These are phyloP conservation scores for Rhabdomys dilectus DNA, from an alignment of 2,113 vertebrate genomes.

Conservation along the genomic window DNA sequence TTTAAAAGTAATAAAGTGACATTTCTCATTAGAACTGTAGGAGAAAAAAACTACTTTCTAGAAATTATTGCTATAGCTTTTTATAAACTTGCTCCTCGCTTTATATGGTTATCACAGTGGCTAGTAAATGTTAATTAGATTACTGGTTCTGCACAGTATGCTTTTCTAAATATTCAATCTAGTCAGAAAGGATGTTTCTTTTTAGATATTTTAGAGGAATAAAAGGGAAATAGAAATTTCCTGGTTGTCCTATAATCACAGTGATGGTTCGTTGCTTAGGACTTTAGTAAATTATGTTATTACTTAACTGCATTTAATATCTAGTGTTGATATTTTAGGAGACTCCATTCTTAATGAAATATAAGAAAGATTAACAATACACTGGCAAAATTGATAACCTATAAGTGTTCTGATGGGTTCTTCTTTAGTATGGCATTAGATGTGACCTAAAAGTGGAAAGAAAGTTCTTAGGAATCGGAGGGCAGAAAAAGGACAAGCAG, in stretches of 20 bases:
- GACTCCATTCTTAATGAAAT: constrained; percentile 56
- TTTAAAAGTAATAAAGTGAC: constrained; percentile 71
- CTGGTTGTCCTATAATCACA: neutral
- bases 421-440: constrained; percentile 47
- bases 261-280: constrained; percentile 37
- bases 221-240: constrained; percentile 7
- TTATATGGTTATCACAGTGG: constrained; percentile 59
- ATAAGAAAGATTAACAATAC: constrained; percentile 22
- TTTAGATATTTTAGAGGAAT: constrained; percentile 48
- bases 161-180: constrained; percentile 59
- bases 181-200: constrained; percentile 55
- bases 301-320: constrained; percentile 52
- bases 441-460: neutral
- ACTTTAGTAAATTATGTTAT: constrained; percentile 35
- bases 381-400: constrained; percentile 17
- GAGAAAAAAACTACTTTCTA: constrained; percentile 58
- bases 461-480: neutral
- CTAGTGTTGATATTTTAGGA: constrained; percentile 55
- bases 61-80: constrained; percentile 45
- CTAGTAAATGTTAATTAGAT: constrained; percentile 57
- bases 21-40: constrained; percentile 61
- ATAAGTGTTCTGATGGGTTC: constrained; percentile 19
- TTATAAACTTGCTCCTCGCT: constrained; percentile 64
- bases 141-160: constrained; percentile 50
- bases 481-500: neutral